Conservation (phyloP, 2,888 invertebrate genomes). For the Lasioglossum figueresi region DNA sequence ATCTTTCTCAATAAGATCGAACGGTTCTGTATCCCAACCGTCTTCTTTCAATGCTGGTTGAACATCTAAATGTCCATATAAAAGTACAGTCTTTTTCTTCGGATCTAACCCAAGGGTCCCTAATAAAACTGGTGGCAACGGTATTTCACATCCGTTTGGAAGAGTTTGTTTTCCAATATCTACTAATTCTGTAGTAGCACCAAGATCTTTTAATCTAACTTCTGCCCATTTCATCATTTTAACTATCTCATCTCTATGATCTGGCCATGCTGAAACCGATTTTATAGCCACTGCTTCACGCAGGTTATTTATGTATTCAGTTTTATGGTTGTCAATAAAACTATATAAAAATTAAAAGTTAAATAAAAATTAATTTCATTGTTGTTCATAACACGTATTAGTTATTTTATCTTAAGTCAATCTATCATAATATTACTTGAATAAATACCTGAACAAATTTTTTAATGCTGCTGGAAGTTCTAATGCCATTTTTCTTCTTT, state of each 20-base stretch:
- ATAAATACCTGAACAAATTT: constrained; percentile 72
- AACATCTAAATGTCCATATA: constrained; percentile 99
- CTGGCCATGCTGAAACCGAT: constrained; percentile 97
- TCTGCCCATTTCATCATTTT: constrained; percentile 95
- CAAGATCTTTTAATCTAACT: constrained; percentile 88
- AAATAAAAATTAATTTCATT: neutral
- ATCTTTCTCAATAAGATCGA: constrained; percentile 93
- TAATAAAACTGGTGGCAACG: constrained; percentile 94
- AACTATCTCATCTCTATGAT: constrained; percentile 91
- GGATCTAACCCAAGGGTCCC: constrained; percentile 91
- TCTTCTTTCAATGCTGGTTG: constrained; percentile 97
- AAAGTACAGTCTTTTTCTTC: constrained; percentile 95
- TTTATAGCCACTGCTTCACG: constrained; percentile 95
- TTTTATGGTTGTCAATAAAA: constrained; percentile 91
- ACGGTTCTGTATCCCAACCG: constrained; percentile 98
- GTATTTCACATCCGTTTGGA: constrained; percentile 89
- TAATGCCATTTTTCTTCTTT: constrained; percentile 60
- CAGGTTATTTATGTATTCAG: constrained; percentile 91
- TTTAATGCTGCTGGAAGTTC: constrained; percentile 72
- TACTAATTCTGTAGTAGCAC: constrained; percentile 89
- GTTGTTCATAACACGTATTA: neutral
- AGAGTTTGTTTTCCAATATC: constrained; percentile 92
- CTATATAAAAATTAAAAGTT: constrained; percentile 82
- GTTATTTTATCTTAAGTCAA: neutral
- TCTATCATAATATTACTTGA: neutral